These are phyloP conservation scores for Sebastes glaucus DNA, from an alignment of 2,797 vertebrate species.

Conservation along the genomic window DNA sequence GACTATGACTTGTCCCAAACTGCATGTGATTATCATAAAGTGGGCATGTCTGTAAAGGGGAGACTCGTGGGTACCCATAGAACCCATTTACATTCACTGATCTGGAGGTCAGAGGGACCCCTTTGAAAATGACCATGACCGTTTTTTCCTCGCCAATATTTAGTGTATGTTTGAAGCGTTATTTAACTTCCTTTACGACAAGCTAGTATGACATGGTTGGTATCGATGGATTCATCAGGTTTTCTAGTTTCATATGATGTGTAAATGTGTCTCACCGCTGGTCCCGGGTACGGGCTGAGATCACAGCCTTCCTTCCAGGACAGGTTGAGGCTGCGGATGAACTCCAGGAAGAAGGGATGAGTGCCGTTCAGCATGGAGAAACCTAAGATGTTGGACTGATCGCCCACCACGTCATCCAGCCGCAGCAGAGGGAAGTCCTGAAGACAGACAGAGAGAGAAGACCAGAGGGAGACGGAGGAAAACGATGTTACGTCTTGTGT, in stretches of 20 bases:
- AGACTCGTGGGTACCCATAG: too few relatives aligned
- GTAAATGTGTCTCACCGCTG: slow-evolving; percentile 50
- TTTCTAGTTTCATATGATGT: not conserved
- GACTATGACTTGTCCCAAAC: too few relatives aligned
- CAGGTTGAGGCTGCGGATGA: slow-evolving; percentile 88
- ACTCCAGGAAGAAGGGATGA: slow-evolving; percentile 88
- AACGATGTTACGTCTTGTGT: not conserved
- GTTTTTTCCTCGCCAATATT: too few relatives aligned
- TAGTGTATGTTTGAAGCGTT: too few relatives aligned
- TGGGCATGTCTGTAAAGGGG: too few relatives aligned
- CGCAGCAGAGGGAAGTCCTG: slow-evolving; percentile 91
- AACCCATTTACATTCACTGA: too few relatives aligned
- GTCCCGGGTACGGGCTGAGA: slow-evolving; percentile 70
- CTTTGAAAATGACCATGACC: too few relatives aligned
- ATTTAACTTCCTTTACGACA: fast-evolving
- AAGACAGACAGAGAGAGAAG: slow-evolving; percentile 33
- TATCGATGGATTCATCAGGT: too few relatives aligned
- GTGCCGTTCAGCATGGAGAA: slow-evolving; percentile 91
- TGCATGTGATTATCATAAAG: too few relatives aligned
- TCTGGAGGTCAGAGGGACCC: too few relatives aligned
- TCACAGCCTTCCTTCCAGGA: slow-evolving; percentile 89
- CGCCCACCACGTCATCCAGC: slow-evolving; percentile 85
- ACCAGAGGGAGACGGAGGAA: not conserved
- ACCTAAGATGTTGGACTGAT: slow-evolving; percentile 88
- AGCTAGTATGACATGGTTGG: too few relatives aligned